Evolutionary conservation across 2,888 invertebrate genomes (phyloP).

Genomic region (Nudaria mundana): DNA sequence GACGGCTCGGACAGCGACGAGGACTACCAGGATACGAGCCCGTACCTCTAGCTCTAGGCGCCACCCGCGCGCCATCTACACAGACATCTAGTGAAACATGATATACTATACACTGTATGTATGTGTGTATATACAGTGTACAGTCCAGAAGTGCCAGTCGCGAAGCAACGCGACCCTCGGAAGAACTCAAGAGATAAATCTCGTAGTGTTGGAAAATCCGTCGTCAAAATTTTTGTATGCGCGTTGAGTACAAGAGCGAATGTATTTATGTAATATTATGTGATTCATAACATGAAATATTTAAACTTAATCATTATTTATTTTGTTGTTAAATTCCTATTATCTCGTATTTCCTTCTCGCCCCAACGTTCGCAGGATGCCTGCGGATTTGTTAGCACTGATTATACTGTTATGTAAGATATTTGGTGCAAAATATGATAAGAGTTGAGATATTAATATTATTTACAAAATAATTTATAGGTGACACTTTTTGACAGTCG

Average conservation of each 20-base stretch:
- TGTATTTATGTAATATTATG: conserved; percentile 58
- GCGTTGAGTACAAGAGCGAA: conserved; percentile 65
- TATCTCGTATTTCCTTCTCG: conserved; percentile 55
- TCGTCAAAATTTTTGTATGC: conserved; percentile 51
- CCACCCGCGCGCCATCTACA: conserved; percentile 2
- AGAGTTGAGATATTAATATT: conserved; percentile 67
- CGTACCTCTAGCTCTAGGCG: conserved; percentile 55
- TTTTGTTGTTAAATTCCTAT: conserved; percentile 62
- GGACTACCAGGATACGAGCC: conserved; percentile 73
- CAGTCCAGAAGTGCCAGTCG: conserved; percentile 33
- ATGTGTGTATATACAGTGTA: conserved; percentile 42
- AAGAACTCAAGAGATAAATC: conserved; percentile 48
- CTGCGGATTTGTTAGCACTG: conserved; percentile 57
- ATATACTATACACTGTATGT: conserved; percentile 42
- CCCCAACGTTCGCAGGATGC: conserved; percentile 53
- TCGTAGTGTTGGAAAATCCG: conserved; percentile 49
- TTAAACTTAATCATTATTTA: conserved; percentile 52
- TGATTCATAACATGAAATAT: conserved; percentile 31
- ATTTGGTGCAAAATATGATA: conserved; percentile 54
- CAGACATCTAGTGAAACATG: conserved; percentile 20
- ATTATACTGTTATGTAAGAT: conserved; percentile 48
- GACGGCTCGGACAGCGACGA: conserved; percentile 74
- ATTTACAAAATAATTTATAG: conserved; percentile 32
- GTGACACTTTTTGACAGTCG: conserved; percentile 69
- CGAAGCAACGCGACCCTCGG: conserved; percentile 15